phyloP scores from a whole-genome alignment of 2,797 vertebrate species.

The Synaphobranchus kaupii region DNA sequence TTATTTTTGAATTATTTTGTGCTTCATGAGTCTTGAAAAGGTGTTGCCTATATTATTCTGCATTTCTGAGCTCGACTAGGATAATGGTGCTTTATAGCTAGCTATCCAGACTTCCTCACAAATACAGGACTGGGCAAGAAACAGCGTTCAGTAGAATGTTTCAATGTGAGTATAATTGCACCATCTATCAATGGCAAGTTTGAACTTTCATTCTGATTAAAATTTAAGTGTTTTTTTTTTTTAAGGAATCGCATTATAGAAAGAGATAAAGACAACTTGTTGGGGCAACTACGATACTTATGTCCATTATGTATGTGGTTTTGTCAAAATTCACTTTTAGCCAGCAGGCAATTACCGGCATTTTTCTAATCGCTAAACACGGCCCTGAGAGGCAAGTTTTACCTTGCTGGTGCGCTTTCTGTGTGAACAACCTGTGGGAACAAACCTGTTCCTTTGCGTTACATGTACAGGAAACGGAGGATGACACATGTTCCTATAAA shows the following conservation, averaged over 20 bases:
- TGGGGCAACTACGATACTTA: background rate
- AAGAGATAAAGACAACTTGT: background rate
- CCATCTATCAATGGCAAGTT: background rate
- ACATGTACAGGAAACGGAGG: background rate
- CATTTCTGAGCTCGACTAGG: no score
- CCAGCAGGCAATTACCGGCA: background rate
- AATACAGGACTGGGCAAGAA: background rate
- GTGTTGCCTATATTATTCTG: background rate
- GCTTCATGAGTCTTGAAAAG: background rate
- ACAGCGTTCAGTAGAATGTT: background rate
- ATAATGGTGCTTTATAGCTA: background rate
- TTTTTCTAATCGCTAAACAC: background rate
- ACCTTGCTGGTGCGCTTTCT: background rate
- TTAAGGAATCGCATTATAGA: background rate
- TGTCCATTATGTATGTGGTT: no score
- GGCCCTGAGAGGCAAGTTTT: background rate
- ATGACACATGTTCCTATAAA: background rate
- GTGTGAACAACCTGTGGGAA: background rate
- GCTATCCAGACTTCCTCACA: background rate
- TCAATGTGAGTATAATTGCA: no score
- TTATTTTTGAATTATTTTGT: no score
- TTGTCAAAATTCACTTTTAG: background rate
- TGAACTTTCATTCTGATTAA: background rate
- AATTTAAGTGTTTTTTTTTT: background rate
- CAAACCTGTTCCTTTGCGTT: background rate